These are phyloP conservation scores for Tapirus indicus DNA, from an alignment of 2,797 vertebrate species.

Conservation along the genomic window DNA sequence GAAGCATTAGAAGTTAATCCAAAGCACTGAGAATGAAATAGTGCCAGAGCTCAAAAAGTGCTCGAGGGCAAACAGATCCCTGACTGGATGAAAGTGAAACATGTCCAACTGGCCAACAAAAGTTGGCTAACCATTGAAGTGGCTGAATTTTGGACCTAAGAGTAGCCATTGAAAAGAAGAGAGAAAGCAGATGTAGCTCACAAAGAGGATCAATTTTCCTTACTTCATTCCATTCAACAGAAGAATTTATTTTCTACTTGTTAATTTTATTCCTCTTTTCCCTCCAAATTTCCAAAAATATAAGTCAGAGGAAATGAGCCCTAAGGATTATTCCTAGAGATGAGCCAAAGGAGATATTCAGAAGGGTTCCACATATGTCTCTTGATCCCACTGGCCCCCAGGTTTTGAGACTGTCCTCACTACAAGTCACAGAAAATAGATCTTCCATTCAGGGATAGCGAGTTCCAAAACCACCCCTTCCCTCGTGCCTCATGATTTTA, in stretches of 20 bases:
- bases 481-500: background rate
- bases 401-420: background rate
- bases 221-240: background rate
- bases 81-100: constrained; percentile 51
- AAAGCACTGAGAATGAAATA: constrained; percentile 66
- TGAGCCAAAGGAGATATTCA: constrained; percentile 4
- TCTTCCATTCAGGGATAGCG: background rate
- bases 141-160: background rate
- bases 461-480: background rate
- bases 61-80: constrained; percentile 31
- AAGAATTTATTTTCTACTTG: constrained; percentile 40
- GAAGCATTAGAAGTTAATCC: constrained; percentile 83
- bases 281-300: constrained; percentile 57
- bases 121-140: background rate
- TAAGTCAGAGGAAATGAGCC: constrained; percentile 55
- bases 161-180: constrained; percentile 61
- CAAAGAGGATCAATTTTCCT: background rate
- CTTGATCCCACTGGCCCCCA: background rate
- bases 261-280: background rate
- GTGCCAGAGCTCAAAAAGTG: constrained; percentile 60
- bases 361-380: background rate
- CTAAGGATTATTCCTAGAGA: background rate
- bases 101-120: constrained; percentile 34
- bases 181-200: constrained; percentile 28
- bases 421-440: constrained; percentile 31